Conservation (phyloP, 2,113 vertebrate genomes). For the Helogale parvula region DNA sequence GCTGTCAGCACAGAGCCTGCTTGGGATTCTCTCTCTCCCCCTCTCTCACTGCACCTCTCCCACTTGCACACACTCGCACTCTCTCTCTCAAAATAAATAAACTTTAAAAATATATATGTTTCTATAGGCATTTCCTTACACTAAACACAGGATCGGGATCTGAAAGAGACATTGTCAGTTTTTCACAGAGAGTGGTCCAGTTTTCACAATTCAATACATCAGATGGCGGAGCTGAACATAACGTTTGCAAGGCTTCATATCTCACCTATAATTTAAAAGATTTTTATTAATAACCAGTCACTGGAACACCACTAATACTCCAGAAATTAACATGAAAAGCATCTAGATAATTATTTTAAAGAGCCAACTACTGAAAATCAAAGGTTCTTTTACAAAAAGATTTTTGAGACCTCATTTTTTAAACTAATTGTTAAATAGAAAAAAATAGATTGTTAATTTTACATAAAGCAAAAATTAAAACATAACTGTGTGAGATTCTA, state of each 20-base stretch:
- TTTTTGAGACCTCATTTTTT: constrained; percentile 7
- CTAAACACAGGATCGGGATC: constrained; percentile 92
- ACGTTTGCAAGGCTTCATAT: constrained; percentile 90
- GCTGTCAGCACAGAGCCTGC: too few relatives aligned
- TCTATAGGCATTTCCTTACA: constrained; percentile 84
- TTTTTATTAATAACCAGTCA: background rate
- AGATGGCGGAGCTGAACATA: constrained; percentile 92
- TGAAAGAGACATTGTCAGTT: constrained; percentile 87
- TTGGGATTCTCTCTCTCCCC: too few relatives aligned
- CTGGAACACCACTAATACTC: constrained; percentile 6
- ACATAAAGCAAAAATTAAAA: background rate
- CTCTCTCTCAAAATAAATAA: too few relatives aligned
- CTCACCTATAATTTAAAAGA: constrained; percentile 87
- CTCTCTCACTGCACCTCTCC: too few relatives aligned
- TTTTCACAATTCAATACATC: constrained; percentile 94
- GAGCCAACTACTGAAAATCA: background rate
- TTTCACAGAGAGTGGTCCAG: constrained; percentile 91
- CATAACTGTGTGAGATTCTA: background rate
- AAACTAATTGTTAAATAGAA: background rate
- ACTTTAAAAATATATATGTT: background rate
- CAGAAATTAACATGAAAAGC: background rate
- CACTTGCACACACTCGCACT: too few relatives aligned
- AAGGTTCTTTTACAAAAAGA: background rate
- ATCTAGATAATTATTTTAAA: background rate
- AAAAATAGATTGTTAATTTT: background rate